phyloP scores from a whole-genome alignment of 2,113 vertebrate species.

The Bagarius yarrelli region DNA sequence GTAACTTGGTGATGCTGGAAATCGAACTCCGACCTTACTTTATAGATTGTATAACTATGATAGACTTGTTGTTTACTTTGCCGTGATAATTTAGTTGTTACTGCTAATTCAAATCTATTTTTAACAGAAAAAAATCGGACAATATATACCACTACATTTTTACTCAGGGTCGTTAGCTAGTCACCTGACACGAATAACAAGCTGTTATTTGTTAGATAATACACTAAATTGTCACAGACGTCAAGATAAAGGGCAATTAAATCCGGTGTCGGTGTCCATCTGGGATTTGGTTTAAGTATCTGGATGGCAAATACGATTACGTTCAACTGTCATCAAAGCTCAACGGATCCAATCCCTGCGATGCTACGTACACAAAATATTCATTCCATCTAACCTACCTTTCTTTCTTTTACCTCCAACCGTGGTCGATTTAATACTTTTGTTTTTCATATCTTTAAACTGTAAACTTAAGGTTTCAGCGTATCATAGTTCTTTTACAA shows the following conservation, averaged over 20 bases:
- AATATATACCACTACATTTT: background rate
- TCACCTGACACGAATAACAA: background rate
- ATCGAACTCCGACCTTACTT: too few species aligned
- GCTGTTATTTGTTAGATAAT: background rate
- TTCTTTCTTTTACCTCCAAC: slow-evolving; percentile 61
- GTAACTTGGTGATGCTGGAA: too few species aligned
- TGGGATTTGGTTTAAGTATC: background rate
- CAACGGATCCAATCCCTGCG: background rate
- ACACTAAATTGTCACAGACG: background rate
- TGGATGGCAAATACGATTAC: background rate
- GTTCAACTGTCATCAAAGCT: slow-evolving; percentile 11
- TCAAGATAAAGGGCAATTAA: background rate
- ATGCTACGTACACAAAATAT: too few species aligned
- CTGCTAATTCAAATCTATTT: too few species aligned
- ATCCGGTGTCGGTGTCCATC: background rate
- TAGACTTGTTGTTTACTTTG: too few species aligned
- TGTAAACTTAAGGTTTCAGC: background rate
- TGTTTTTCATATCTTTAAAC: slow-evolving; percentile 68
- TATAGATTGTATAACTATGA: too few species aligned
- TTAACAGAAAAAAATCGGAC: background rate
- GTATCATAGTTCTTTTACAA: slow-evolving; percentile 6
- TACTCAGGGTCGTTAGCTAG: background rate
- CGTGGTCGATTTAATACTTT: slow-evolving; percentile 55
- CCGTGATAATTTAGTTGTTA: too few species aligned
- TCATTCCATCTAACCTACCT: slow-evolving; percentile 53